Percentiles rank a stretch among this genome's conserved stretches.
These are phyloP conservation scores for Druceiella hillmani DNA, from an alignment of 2,888 invertebrate genomes.

Conservation along the genomic window DNA sequence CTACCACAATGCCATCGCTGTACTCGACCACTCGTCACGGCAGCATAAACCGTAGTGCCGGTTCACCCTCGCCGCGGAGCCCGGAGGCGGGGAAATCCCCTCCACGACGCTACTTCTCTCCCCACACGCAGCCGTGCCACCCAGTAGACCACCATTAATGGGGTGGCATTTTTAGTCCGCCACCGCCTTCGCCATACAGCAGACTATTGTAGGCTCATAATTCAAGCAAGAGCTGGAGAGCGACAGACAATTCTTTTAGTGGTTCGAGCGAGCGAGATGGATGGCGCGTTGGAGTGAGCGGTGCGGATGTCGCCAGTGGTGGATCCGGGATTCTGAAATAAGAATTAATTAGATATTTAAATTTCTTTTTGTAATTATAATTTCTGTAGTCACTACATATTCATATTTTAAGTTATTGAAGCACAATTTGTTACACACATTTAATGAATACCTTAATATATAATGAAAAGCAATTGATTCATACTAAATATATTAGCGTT, in stretches of 20 bases:
- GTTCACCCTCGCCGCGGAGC: not conserved
- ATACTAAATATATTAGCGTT: too few species aligned
- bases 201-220: conserved; percentile 42
- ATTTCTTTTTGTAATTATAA: too few species aligned
- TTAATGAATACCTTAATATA: too few species aligned
- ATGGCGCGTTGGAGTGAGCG: conserved; percentile 48
- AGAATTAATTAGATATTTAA: too few species aligned
- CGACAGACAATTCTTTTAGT: conserved; percentile 52
- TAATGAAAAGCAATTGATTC: too few species aligned
- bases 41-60: not conserved
- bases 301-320: conserved; percentile 43
- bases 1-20: too few species aligned
- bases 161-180: conserved; percentile 40
- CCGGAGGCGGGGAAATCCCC: conserved; percentile 13
- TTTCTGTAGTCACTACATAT: too few species aligned
- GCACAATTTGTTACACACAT: too few species aligned
- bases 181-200: conserved; percentile 32
- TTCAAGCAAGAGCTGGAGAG: conserved; percentile 53
- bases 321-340: conserved; percentile 25
- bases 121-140: conserved; percentile 24
- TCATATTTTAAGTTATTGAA: too few species aligned
- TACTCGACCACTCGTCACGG: not conserved
- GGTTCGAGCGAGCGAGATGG: conserved; percentile 55
- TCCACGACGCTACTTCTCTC: conserved; percentile 27
- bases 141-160: conserved; percentile 22